A percentile compares a stretch with the other conserved stretches of the same genome.
Conservation (phyloP, 2,888 invertebrate genomes). For the Mythimna lalbum region DNA sequence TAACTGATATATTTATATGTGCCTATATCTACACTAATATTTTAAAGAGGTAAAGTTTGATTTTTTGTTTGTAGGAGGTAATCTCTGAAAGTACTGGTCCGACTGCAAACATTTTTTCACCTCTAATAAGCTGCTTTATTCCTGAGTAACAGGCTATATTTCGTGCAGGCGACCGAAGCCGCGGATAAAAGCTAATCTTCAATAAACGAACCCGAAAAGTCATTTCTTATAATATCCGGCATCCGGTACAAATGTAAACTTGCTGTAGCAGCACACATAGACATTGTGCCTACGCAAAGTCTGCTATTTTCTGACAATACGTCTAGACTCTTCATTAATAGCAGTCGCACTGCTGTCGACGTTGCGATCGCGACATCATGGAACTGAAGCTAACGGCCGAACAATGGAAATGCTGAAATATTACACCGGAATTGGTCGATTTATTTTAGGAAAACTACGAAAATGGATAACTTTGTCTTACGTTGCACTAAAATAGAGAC, state of each 20-base stretch:
- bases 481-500: constrained; percentile 23
- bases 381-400: constrained; percentile 29
- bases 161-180: no score
- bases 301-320: constrained; percentile 67
- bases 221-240: constrained; percentile 17
- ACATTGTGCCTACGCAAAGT: constrained; percentile 29
- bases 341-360: constrained; percentile 38
- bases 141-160: no score
- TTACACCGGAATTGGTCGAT: constrained; percentile 42
- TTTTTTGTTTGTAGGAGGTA: no score
- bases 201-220: background rate
- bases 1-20: no score
- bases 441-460: constrained; percentile 53
- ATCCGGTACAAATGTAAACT: constrained; percentile 19
- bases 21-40: background rate
- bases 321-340: constrained; percentile 81
- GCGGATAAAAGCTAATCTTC: background rate
- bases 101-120: no score
- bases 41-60: no score
- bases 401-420: constrained; percentile 56
- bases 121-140: no score
- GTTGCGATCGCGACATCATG: constrained; percentile 39
- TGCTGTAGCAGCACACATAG: constrained; percentile 18
- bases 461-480: constrained; percentile 29
- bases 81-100: no score